Conservation (phyloP, 2,797 vertebrate genomes). For the Hoplostethus mediterraneus region DNA sequence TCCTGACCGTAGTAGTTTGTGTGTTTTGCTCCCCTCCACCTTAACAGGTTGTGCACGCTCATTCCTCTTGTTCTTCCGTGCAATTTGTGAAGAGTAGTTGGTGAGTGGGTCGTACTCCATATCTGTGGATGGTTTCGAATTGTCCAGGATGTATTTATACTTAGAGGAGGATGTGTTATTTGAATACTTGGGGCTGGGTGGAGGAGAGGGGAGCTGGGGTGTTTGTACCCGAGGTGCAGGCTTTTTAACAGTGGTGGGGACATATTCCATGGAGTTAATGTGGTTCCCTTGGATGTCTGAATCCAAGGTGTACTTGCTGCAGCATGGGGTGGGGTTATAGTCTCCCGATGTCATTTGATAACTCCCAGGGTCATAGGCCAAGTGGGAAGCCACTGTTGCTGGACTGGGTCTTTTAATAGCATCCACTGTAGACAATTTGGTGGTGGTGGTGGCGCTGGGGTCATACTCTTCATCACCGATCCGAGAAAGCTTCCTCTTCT, state of each 20-base stretch:
- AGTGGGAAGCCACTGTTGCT: constrained; percentile 69
- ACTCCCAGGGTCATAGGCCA: constrained; percentile 89
- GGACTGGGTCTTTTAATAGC: constrained; percentile 77
- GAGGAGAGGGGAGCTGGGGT: constrained; percentile 55
- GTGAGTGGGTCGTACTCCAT: constrained; percentile 98
- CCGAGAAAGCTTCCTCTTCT: constrained; percentile 89
- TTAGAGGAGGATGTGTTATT: constrained; percentile 73
- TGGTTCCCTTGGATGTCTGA: constrained; percentile 75
- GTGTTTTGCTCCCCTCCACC: constrained; percentile 43
- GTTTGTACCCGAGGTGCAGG: constrained; percentile 53
- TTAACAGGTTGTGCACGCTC: constrained; percentile 54
- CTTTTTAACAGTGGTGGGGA: constrained; percentile 89
- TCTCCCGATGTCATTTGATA: constrained; percentile 82
- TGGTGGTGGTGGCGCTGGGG: constrained; percentile 81
- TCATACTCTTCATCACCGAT: constrained; percentile 87
- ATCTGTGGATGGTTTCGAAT: constrained; percentile 91
- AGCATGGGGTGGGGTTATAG: constrained; percentile 92
- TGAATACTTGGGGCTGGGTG: constrained; percentile 70
- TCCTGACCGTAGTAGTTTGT: constrained; percentile 24
- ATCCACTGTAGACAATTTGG: constrained; percentile 44
- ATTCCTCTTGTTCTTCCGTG: constrained; percentile 85
- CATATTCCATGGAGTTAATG: constrained; percentile 89
- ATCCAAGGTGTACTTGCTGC: constrained; percentile 93
- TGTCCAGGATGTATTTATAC: constrained; percentile 93
- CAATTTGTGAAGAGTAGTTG: constrained; percentile 92